phyloP scores from a whole-genome alignment of 2,888 invertebrate species.

The Meloe dianella region DNA sequence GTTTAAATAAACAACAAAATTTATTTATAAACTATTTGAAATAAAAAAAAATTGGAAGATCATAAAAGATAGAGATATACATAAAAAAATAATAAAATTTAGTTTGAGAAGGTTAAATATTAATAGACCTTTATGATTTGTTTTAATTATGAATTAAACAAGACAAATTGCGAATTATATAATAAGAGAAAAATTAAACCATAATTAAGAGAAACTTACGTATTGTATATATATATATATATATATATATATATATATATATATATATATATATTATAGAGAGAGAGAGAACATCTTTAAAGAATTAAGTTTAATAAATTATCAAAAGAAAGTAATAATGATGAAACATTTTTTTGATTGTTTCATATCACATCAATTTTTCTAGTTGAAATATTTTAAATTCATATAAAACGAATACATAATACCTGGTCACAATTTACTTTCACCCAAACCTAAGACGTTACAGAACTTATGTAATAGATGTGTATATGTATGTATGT shows the following conservation, averaged over 20 bases:
- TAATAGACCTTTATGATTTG: conserved; percentile 13
- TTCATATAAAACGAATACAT: conserved; percentile 33
- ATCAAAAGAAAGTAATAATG: conserved; percentile 18
- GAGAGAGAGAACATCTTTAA: too few species aligned
- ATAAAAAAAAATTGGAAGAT: neutral
- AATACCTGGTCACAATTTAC: conserved; percentile 43
- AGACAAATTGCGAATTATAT: conserved; percentile 3
- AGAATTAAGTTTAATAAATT: too few species aligned
- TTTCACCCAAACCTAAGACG: conserved; percentile 56
- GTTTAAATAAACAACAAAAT: conserved; percentile 2
- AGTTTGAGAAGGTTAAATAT: conserved; percentile 1
- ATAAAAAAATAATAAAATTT: neutral
- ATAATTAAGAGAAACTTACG: conserved; percentile 22
- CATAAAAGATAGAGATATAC: neutral
- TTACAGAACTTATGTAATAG: conserved; percentile 52
- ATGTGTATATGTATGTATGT: conserved; percentile 34
- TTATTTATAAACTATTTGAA: neutral
- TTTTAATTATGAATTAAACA: conserved; percentile 8
- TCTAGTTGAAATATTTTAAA: conserved; percentile 21
- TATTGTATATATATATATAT: conserved; percentile 8
- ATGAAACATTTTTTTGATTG: conserved; percentile 18
- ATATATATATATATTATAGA: too few species aligned
- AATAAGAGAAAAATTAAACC: neutral
- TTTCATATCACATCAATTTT: conserved; percentile 23
- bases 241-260: too few species aligned